phyloP scores from a whole-genome alignment of 2,888 invertebrate species.

The Caenorhabditis sp. region DNA sequence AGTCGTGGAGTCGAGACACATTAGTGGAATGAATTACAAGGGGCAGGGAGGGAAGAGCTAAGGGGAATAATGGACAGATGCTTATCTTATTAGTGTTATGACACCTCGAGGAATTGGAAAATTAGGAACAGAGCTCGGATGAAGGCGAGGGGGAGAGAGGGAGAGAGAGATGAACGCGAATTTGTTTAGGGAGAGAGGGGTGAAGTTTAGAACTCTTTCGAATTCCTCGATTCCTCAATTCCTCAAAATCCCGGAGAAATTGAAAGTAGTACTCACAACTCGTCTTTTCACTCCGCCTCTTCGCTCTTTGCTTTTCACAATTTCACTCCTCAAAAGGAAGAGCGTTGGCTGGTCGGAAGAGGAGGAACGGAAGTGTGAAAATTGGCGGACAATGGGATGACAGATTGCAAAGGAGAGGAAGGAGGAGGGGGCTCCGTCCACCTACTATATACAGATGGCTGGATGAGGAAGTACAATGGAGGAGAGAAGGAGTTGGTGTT shows the following conservation, averaged over 20 bases:
- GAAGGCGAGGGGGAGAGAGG: too few relatives aligned
- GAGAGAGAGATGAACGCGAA: too few relatives aligned
- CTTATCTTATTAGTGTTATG: conserved; percentile 63
- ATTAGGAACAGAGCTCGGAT: not conserved
- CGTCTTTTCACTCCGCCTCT: not conserved
- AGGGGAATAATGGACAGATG: conserved; percentile 54
- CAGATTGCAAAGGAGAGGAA: conserved; percentile 45
- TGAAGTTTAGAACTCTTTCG: too few relatives aligned
- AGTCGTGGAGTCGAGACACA: conserved; percentile 2
- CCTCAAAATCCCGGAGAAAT: not conserved
- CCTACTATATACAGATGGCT: conserved; percentile 8
- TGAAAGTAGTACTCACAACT: conserved; percentile 1
- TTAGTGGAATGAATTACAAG: conserved; percentile 42
- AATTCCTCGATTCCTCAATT: too few relatives aligned
- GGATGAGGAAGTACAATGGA: conserved; percentile 6
- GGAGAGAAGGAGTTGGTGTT: not conserved
- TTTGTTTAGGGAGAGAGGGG: not conserved
- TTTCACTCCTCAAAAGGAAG: conserved; percentile 20
- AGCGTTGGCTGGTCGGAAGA: conserved; percentile 8
- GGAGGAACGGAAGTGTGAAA: conserved; percentile 51
- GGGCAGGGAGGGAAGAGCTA: conserved; percentile 1
- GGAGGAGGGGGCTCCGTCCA: conserved; percentile 3
- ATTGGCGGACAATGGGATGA: conserved; percentile 65
- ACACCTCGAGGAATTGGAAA: conserved; percentile 58
- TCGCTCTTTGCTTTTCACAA: conserved; percentile 6